phyloP scores from a whole-genome alignment of 1,140 invertebrate genomes.

The Oryctes rhinoceros region DNA sequence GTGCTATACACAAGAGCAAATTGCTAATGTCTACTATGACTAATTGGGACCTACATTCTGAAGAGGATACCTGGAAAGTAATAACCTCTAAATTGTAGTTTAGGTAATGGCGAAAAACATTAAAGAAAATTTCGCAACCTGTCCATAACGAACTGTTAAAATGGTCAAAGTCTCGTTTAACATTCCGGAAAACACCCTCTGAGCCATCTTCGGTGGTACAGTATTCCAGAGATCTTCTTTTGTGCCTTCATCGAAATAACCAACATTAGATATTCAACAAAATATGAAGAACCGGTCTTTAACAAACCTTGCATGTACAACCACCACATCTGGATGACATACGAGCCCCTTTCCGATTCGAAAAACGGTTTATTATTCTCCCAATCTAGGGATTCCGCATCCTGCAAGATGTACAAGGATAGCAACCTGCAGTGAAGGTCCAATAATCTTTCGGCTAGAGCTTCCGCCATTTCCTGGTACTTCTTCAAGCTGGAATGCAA shows the following conservation, averaged over 20 bases:
- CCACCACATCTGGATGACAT: constrained; percentile 85
- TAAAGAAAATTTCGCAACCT: constrained; percentile 63
- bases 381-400: constrained; percentile 77
- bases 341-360: constrained; percentile 77
- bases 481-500: constrained; percentile 71
- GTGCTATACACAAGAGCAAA: constrained; percentile 74
- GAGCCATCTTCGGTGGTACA: constrained; percentile 81
- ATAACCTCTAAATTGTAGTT: background rate
- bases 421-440: constrained; percentile 79
- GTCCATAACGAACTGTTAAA: constrained; percentile 75
- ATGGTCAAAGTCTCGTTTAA: constrained; percentile 82
- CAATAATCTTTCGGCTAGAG: constrained; percentile 78
- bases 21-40: constrained; percentile 78
- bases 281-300: background rate
- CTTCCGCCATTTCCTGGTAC: constrained; percentile 82
- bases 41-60: constrained; percentile 66
- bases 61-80: constrained; percentile 66
- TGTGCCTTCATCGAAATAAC: constrained; percentile 62
- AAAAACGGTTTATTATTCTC: constrained; percentile 68
- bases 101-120: background rate
- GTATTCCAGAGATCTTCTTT: constrained; percentile 80
- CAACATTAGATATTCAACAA: constrained; percentile 58
- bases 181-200: constrained; percentile 80
- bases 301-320: constrained; percentile 74
- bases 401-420: constrained; percentile 80